These are phyloP conservation scores for Aethes cnicana DNA, from an alignment of 2,888 invertebrate species.

Conservation along the genomic window DNA sequence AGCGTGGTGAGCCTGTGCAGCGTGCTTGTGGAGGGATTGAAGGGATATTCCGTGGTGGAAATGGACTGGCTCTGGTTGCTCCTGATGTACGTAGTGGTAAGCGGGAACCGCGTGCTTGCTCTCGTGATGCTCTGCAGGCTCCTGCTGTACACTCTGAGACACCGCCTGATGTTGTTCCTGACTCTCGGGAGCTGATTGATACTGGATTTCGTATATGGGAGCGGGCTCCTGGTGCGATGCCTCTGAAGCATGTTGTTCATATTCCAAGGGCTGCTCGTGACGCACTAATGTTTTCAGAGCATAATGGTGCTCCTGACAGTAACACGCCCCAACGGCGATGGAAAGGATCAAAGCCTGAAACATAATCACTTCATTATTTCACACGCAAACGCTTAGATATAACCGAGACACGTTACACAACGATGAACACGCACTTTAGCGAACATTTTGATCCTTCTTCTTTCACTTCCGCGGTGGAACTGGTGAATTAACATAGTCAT, in stretches of 20 bases:
- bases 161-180: constrained; percentile 51
- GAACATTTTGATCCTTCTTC: constrained; percentile 75
- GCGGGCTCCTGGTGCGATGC: constrained; percentile 51
- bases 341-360: constrained; percentile 62
- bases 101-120: constrained; percentile 22
- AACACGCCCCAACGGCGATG: constrained; percentile 46
- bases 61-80: constrained; percentile 13
- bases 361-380: constrained; percentile 24
- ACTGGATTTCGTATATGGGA: constrained; percentile 50
- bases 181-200: constrained; percentile 37
- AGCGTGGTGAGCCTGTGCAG: constrained; percentile 39
- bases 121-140: constrained; percentile 25
- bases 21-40: constrained; percentile 31
- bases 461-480: constrained; percentile 75
- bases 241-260: constrained; percentile 50
- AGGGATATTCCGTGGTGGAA: constrained; percentile 21
- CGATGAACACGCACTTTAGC: constrained; percentile 61
- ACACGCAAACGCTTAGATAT: constrained; percentile 6
- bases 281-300: constrained; percentile 48
- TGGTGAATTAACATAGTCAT: constrained; percentile 78
- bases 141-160: constrained; percentile 56
- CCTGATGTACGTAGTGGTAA: constrained; percentile 12
- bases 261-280: constrained; percentile 54
- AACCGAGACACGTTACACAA: constrained; percentile 24
- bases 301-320: constrained; percentile 58